Base-by-base conservation (phyloP, 2,888 invertebrate species). In the Caenorhabditis uteleia region DNA sequence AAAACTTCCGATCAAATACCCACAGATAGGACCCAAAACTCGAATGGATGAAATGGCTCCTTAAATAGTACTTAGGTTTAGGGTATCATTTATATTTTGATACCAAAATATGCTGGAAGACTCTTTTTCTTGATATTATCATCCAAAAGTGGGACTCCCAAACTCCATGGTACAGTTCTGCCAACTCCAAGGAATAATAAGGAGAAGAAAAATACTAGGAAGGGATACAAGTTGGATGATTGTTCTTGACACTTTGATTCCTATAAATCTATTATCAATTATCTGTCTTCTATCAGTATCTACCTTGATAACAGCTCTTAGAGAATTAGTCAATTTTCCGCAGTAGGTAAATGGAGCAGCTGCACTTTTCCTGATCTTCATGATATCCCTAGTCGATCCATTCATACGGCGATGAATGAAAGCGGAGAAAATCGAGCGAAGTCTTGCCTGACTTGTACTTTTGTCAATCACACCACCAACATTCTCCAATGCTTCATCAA, bases 81-180 rank as follows among this genome's bases (percentile, higher is more conserved):
- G 40, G 3, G 8, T n/a, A 10, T 50, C 10, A 10, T 21, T 16
- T 48, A 5, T 2, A 20, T 21, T 14, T 29, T 29, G 2, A 33
- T 8, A 77, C 77, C 82, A 57, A 83, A 83, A 62, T 81, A 83
- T 3, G 79, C 69, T 25, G 83, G 83, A 48, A 78, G 68, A 61
- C 65, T 75, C 61, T 76, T 75, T 54, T 70, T 77, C 40, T 82
- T 82, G 36, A 83, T 78, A 50, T 82, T 83, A 64, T 83, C 83
- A 39, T 83, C 83, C 20, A 83, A 74, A 27, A 83, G 73, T 25
- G 83, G 83, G 12, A 83, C 70, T 14, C 83, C 83, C 16, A 83
- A 65, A 23, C 78, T 70, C 79, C 81, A 83, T 6, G 82, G 75
- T 16, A 76, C 64, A n/a, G 75, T 76, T 59, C 74, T 48, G 7